Base-by-base conservation (phyloP, 2,888 invertebrate species). In the Ecliptopera silaceata region DNA sequence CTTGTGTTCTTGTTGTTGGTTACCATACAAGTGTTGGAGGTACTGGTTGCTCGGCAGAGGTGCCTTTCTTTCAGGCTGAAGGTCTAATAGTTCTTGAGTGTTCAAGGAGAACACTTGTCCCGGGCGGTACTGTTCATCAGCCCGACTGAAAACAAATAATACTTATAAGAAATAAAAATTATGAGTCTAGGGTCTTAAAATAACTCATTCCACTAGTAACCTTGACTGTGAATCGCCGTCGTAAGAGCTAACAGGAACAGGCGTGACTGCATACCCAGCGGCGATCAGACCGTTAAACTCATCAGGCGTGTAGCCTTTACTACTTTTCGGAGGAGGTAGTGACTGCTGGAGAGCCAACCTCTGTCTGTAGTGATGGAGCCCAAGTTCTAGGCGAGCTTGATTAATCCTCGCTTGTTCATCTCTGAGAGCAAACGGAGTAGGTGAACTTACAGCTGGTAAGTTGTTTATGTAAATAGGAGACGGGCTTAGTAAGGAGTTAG, bases 51-150 rank as follows among this genome's bases (percentile, higher is more conserved):
- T 79, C 3, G 75, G 59, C 1, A 84, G 62, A 0, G 89, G 89
- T 0, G 87, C 82, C 56, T 89, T 86, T 22, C 91, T 74, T 64
- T 90, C 88, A 2, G 83, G 88, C 61, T 91, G 90, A 17, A 91
- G 69, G 1, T 89, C 91, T 34, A 91, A 56, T 1, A 91, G 72
- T 54, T 91, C 91, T 60, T 82, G 88, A 0, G 82, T 63, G 65
- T 90, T 88, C 5, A 91, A 71, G 0, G 90, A 90, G 63, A 82
- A 85, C 54, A 91, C 91, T 65, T 91, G 91, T 1, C 91, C 91
- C 5, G 89, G 91, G 0, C 89, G 84, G 66, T 91, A 91, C 59
- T 87, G 79, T 56, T 87, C 81, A 10, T 81, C 79, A n/a, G 72
- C 65, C 53, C 84, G 83, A 63, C 79, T 84, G 75, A 6, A 75